phyloP scores from a whole-genome alignment of 2,888 invertebrate genomes.

The Rotaria socialis region DNA sequence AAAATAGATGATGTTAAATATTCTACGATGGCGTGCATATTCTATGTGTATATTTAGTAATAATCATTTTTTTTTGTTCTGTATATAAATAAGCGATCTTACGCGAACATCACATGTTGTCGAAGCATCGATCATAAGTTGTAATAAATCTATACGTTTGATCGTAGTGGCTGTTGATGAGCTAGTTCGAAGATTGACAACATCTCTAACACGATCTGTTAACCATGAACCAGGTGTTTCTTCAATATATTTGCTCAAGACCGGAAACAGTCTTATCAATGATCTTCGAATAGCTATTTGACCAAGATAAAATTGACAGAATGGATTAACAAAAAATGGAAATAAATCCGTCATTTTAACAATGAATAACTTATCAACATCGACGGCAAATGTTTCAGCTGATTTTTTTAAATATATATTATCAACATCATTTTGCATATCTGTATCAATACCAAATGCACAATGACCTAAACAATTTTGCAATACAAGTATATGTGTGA shows the following conservation, averaged over 20 bases:
- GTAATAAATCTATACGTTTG: background rate
- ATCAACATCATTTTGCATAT: background rate
- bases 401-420: background rate
- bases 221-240: background rate
- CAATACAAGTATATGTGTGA: no score
- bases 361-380: background rate
- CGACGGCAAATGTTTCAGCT: background rate
- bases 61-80: no score
- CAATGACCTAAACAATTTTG: background rate
- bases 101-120: background rate
- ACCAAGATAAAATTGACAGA: background rate
- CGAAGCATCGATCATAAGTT: background rate
- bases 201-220: background rate
- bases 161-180: no score
- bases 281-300: background rate
- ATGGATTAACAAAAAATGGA: background rate
- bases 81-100: no score
- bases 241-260: background rate
- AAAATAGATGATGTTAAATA: no score
- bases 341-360: background rate
- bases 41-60: no score
- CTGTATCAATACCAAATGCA: constrained; percentile 16
- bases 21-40: no score
- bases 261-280: background rate
- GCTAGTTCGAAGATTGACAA: background rate